Base-by-base conservation (phyloP, 2,113 vertebrate genomes). In the Narcine bancroftii region DNA sequence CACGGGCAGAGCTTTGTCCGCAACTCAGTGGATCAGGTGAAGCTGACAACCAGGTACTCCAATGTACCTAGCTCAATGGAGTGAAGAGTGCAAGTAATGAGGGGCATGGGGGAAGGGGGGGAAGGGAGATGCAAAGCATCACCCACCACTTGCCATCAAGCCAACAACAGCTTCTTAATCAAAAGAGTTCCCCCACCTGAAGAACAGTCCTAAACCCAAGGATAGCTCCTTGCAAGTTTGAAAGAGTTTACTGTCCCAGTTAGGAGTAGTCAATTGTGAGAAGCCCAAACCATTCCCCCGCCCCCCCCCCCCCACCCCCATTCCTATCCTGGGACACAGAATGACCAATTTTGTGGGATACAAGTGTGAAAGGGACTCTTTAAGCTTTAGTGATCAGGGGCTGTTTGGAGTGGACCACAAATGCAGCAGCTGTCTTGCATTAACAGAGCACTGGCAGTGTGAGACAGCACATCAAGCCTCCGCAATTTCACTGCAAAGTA, bases 381-480 rank as follows among this genome's bases (percentile, higher is more conserved):
- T n/a, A n/a, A 69, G 39, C 6, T 2, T 87, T 36, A 36, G 9
- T 0, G 26, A 91, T 91, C 81, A 19, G 2, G 6, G 81, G 33
- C 53, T 42, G 87, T 63, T 66, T 24, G 39, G 19, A 42, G 63
- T 26, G 63, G 10, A 3, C 17, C 45, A 66, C 63, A 91, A 24
- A 39, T 29, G 33, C 60, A 65, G 60, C 87, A 91, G 87, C 36
- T 91, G 87, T 66, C 60, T 50, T 69, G 36, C 39, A 66, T 91
- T 91, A 91, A 19, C 81, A 87, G n/a, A 60, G 81, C 60, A 45
- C 29, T 66, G 15, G 36, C 56, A 89, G 83, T 63, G 21, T 89
- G 87, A 65, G 50, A 53, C 50, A 47, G 50, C 45, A 89, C 33
- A 39, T 89, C 56, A 63, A 36, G 56, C 77, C 60, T 60, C 83